Evolutionary conservation across 2,113 vertebrate species (phyloP).

Genomic region (Oryctolagus cuniculus): mOryCun1.1 NC_091436.1:31689001-31689500

Average conservation of each 20-base stretch:
- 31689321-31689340: neutral
- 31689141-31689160: neutral
- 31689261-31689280: neutral
- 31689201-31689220: neutral
- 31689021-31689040: neutral
- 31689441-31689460: slow-evolving; percentile 40
- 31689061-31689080: neutral
- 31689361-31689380: neutral
- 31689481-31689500: neutral
- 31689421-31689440: neutral
- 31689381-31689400: neutral
- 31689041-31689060: neutral
- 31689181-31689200: neutral
- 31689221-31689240: neutral
- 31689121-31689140: neutral
- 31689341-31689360: neutral
- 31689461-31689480: neutral
- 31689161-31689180: neutral
- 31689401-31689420: slow-evolving; percentile 46
- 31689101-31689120: neutral
- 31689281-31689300: neutral
- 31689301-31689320: neutral
- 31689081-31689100: neutral
- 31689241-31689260: neutral
- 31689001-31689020: neutral